Evolutionary conservation across 2,797 vertebrate genomes (phyloP), one percentile per base, ranked within the genome.

Genomic region (Gymnoscopelus microlampas): DNA sequence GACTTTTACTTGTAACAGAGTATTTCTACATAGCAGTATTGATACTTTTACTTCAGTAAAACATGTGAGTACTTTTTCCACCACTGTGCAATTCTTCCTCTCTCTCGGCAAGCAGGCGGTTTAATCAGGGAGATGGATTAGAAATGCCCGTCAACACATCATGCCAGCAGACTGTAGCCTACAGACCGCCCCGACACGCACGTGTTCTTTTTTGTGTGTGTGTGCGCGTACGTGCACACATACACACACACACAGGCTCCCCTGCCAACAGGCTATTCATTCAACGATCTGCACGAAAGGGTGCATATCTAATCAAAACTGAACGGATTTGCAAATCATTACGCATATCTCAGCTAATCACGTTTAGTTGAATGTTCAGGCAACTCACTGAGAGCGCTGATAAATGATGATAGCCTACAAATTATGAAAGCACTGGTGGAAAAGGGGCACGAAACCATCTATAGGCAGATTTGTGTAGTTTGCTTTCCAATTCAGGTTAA

Each of bases 121-220:
- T 78, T 82, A 68, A 90, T 88, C 82, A 82, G 66, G 76, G 65
- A 81, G 85, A 89, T 87, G 85, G 80, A 85, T 81, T 44, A 67
- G 39, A 81, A 71, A 68, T 80, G 76, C 73, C 73, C 56, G 71
- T 83, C 79, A 83, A 77, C 72, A 60, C 70, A 74, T 60, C 60
- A 77, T 63, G 62, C 11, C 64, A 53, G 74, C 55, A 49, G 59
- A 54, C 26, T 29, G 26, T 29, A 29, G 61, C 11, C 62, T 51
- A 72, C 56, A 50, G 60, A 54, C 53, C 7, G 53, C 53, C n/a
- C 29, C 23, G 23, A 7, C 58, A 15, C 3, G 26, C 32, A 44
- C 58, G 19, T 19, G 19, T 19, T 19, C 19, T 19, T 19, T 19
- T 19, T 19, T 19, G 19, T 29, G 26, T 29, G 26, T 2, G 2